Conservation (phyloP, 1,140 invertebrate genomes). For the Eupristina koningsbergeri region DNA sequence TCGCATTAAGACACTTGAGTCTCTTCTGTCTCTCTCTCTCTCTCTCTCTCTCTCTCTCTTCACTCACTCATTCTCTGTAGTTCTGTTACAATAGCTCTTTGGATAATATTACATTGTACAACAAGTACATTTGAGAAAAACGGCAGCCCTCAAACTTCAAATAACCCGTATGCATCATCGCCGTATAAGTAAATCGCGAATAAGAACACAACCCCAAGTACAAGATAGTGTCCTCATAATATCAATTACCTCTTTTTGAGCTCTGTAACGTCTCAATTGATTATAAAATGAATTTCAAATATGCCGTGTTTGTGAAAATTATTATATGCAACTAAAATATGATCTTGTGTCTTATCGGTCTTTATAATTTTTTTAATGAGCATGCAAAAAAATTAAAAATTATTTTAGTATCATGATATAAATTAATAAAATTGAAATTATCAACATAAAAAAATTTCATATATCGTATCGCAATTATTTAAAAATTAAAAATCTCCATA, state of each 20-base stretch:
- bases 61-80: constrained; percentile 51
- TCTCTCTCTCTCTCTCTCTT: neutral
- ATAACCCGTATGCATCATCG: constrained; percentile 70
- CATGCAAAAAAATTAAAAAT: too few relatives aligned
- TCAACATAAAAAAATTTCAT: too few relatives aligned
- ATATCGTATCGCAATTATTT: too few relatives aligned
- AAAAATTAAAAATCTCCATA: too few relatives aligned
- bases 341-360: too few relatives aligned
- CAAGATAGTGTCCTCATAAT: constrained; percentile 65
- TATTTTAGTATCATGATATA: too few relatives aligned
- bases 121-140: constrained; percentile 69
- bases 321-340: neutral
- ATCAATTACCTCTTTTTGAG: constrained; percentile 61
- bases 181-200: constrained; percentile 48
- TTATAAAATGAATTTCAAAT: neutral
- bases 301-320: neutral
- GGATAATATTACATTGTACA: constrained; percentile 73
- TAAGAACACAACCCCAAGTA: constrained; percentile 4
- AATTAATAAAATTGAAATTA: too few relatives aligned
- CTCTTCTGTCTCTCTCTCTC: constrained; percentile 48
- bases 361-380: too few relatives aligned
- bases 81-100: constrained; percentile 57
- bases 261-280: constrained; percentile 8
- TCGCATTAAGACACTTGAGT: constrained; percentile 63
- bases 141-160: constrained; percentile 66